Percentiles rank a stretch among this genome's conserved stretches.
These are phyloP conservation scores for Fratercula arctica DNA, from an alignment of 2,797 vertebrate genomes.

Conservation along the genomic window DNA sequence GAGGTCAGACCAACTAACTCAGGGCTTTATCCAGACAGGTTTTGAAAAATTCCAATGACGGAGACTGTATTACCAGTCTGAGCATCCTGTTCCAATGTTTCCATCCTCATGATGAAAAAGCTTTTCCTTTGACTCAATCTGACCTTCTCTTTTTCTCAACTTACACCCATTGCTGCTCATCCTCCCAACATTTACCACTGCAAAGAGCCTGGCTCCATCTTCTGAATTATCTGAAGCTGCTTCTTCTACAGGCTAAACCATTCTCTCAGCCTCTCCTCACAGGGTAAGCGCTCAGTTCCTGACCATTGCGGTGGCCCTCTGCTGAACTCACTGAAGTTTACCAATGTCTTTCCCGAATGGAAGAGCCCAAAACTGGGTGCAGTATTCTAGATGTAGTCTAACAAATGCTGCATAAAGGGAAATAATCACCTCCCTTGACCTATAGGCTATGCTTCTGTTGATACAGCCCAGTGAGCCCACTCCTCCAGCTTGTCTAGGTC, in stretches of 20 bases:
- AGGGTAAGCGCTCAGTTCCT: background rate
- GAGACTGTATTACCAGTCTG: background rate
- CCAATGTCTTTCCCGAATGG: background rate
- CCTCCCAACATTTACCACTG: background rate
- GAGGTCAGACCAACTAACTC: background rate
- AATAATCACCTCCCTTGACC: background rate
- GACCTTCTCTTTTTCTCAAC: background rate
- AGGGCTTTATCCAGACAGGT: background rate
- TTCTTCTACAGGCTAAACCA: background rate
- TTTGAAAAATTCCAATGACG: background rate
- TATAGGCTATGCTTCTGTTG: background rate
- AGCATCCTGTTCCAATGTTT: background rate
- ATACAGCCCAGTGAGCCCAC: no score
- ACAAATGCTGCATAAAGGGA: background rate
- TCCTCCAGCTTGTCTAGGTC: background rate
- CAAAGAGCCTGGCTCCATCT: background rate
- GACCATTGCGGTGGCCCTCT: background rate
- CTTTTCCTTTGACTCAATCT: background rate
- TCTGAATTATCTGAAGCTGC: background rate
- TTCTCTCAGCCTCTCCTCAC: background rate
- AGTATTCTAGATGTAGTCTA: background rate
- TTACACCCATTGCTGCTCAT: background rate
- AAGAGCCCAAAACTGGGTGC: background rate
- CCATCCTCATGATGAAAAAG: background rate
- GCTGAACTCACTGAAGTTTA: background rate